Base-by-base conservation (phyloP, 2,113 vertebrate genomes). In the Campylomormyrus tamandua region DNA sequence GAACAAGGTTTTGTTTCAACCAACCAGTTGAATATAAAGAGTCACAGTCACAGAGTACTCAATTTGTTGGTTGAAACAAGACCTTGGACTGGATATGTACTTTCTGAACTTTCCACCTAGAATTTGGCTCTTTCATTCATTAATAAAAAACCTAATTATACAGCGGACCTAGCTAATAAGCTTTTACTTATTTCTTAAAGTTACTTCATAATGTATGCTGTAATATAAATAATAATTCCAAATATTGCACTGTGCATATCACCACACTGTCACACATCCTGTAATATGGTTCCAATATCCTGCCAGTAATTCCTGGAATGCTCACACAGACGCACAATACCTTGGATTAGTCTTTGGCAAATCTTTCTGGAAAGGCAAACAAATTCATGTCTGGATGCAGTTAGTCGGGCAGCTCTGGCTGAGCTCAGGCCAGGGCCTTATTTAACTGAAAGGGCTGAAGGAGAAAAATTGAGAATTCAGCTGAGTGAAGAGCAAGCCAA, bases 201-300 rank as follows among this genome's bases (percentile, higher is more conserved):
- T 80, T 39, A 35, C 31, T 80, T 80, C 35, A 19, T 42, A 80
- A 42, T 70, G 3, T 5, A 27, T 70, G 35, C 17, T 80, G 17
- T 80, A 77, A 31, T 77, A 39, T 77, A 77, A 77, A 87, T 35
- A 6, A 56, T 85, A 19, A 17, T 84, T 85, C 27, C 80, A 89
- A 56, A 46, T 89, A 31, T 58, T 21, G 56, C 42, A 62, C 2
- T 87, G 74, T 10, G 53, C 15, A 80, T 84, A 89, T 58, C 80
- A 35, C 3, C 39, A 13, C 49, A 4, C 15, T 56, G 49, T 8
- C 85, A 89, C 19, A 46, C 70, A 89, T 46, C 45, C 83, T 48
- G 17, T 52, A 83, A 89, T 49, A 56, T 52, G 35, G 88, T 89
- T 89, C 80, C 35, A 89, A 87, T 83, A 80, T 89, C 88, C 70